Conservation (phyloP, 35 echinoderm and acorn worm genomes). For the Nesometra sesokonis region DNA sequence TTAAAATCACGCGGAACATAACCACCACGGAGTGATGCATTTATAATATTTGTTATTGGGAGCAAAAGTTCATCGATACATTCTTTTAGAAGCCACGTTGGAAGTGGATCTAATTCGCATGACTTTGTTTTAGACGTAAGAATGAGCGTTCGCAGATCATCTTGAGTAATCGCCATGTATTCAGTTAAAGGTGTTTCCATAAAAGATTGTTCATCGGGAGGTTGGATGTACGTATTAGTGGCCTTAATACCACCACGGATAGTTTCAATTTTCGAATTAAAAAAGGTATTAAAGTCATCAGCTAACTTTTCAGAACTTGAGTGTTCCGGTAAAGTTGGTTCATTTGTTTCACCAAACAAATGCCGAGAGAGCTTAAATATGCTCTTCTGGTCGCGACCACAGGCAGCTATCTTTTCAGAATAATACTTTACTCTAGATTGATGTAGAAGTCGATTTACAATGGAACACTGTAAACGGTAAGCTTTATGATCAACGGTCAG, state of each 20-base stretch:
- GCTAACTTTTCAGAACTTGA: neutral
- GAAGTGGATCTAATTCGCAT: conserved; percentile 21
- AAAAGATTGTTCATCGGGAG: no score
- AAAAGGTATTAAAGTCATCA: conserved; percentile 7
- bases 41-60: conserved; percentile 12
- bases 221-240: neutral
- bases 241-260: neutral
- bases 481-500: conserved; percentile 15
- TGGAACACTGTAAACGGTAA: neutral
- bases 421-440: conserved; percentile 8
- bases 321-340: neutral
- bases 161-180: neutral
- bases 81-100: conserved; percentile 19
- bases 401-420: neutral
- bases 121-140: neutral
- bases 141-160: neutral
- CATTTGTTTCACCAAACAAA: conserved; percentile 8
- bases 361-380: conserved; percentile 7
- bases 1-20: neutral
- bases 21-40: neutral
- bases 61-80: conserved; percentile 9
- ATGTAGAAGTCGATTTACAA: conserved; percentile 13
- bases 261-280: neutral
- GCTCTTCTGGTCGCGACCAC: neutral
- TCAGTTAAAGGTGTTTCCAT: neutral